These are phyloP conservation scores for Mesochorus sp. DNA, from an alignment of 2,888 invertebrate genomes.

Conservation along the genomic window DNA sequence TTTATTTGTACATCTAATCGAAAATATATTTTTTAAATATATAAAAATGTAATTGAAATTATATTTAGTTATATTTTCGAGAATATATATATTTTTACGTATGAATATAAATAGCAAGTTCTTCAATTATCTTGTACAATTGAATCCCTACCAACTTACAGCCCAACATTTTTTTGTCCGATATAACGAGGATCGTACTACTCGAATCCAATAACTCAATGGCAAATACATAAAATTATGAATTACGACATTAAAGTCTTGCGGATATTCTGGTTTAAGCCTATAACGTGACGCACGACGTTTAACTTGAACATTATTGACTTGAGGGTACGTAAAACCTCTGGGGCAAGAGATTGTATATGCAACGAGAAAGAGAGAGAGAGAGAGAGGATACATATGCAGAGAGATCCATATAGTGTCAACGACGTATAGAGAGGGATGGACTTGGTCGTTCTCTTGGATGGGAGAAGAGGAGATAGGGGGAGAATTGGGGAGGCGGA, in stretches of 20 bases:
- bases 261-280: constrained; percentile 8
- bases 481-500: background rate
- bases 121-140: background rate
- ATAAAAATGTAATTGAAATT: too few relatives aligned
- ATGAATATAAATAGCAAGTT: background rate
- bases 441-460: constrained; percentile 36
- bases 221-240: constrained; percentile 16
- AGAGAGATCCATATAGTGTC: constrained; percentile 31
- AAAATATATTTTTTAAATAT: too few relatives aligned
- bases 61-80: too few relatives aligned
- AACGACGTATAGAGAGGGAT: constrained; percentile 35
- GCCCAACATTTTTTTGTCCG: background rate
- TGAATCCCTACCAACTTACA: background rate
- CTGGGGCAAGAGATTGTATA: too few relatives aligned
- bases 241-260: constrained; percentile 2
- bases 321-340: constrained; percentile 18
- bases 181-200: background rate
- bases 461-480: background rate
- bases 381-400: constrained; percentile 6
- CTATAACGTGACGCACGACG: constrained; percentile 45
- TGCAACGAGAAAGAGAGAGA: background rate
- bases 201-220: too few relatives aligned
- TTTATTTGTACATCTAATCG: too few relatives aligned
- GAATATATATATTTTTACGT: too few relatives aligned
- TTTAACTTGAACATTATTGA: constrained; percentile 50